phyloP scores from a whole-genome alignment of 2,797 vertebrate species.

The Myoxocephalus aenaeus region DNA sequence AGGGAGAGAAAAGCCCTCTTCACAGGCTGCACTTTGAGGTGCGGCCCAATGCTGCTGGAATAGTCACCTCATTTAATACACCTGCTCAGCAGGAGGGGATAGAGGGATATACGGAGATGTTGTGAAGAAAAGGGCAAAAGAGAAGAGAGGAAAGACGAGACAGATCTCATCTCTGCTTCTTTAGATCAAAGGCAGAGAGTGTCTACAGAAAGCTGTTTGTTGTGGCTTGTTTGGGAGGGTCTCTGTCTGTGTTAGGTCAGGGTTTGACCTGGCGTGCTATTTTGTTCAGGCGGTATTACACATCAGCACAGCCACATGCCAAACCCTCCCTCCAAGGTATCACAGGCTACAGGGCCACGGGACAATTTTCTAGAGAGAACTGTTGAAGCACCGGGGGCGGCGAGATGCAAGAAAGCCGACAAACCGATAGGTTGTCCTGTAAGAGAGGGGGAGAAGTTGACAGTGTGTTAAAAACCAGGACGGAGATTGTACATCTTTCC shows the following conservation, averaged over 20 bases:
- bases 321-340: slow-evolving; percentile 37
- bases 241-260: slow-evolving; percentile 56
- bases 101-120: slow-evolving; percentile 65
- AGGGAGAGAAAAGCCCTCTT: slow-evolving; percentile 76
- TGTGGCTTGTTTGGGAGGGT: slow-evolving; percentile 73
- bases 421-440: not conserved
- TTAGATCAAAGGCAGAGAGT: slow-evolving; percentile 76
- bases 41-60: slow-evolving; percentile 66
- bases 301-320: slow-evolving; percentile 39
- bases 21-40: slow-evolving; percentile 78
- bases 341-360: slow-evolving; percentile 10
- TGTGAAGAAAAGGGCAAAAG: slow-evolving; percentile 63
- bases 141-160: slow-evolving; percentile 58
- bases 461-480: slow-evolving; percentile 19
- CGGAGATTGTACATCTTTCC: not conserved
- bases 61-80: slow-evolving; percentile 80
- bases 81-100: slow-evolving; percentile 71
- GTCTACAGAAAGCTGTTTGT: slow-evolving; percentile 73
- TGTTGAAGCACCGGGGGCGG: not conserved
- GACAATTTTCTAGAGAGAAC: slow-evolving; percentile 20
- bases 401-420: slow-evolving; percentile 17
- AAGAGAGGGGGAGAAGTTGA: not conserved
- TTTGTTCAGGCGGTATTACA: slow-evolving; percentile 52
- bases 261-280: slow-evolving; percentile 56
- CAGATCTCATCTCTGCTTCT: slow-evolving; percentile 64